Base-by-base conservation (phyloP, 1,140 invertebrate species). In the Heliconius himera region DNA sequence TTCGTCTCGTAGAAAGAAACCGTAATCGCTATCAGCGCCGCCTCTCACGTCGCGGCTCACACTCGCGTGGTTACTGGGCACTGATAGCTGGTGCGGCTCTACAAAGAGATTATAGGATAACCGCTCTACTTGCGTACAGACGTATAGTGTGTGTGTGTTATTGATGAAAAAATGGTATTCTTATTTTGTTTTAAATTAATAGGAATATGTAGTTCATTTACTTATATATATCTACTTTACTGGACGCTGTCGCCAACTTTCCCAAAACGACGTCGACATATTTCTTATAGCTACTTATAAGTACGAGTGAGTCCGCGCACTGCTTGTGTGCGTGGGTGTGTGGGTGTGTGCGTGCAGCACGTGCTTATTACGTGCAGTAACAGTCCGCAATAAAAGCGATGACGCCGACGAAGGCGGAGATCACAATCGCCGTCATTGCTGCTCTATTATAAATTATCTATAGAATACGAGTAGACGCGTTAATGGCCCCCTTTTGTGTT, bases 401-500 rank as follows among this genome's bases (percentile, higher is more conserved):
- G 38, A 71, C 70, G 20, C 20, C 18, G 70, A 38, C 22, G 70
- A 71, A 71, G 70, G 70, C 70, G 70, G 70, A 38, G 70, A 70
- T 70, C 76, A 77, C 70, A 77, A 77, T 71, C 60, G 29, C 66
- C 26, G 70, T 77, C 51, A 71, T 54, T 71, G 20, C 46, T 26
- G 38, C 75, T 38, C 60, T 38, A 49, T 41, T 72, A 54, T 72
- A 20, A 71, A 77, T 72, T 77, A 77, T 76, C 75, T 77, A 71
- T 77, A 33, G 76, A 72, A 41, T 73, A 73, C 72, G 16, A 77
- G 56, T 51, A 71, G 70, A 77, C 33, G 26, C 76, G 60, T 70
- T 77, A 72, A 77, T 72, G 70, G 72, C n/a, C 76, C 41, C 76
- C 71, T 71, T 71, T 72, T 77, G 76, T 77, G 18, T 33, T 18